These are phyloP conservation scores for Anoura caudifer DNA, from an alignment of 2,113 vertebrate genomes.

Conservation along the genomic window DNA sequence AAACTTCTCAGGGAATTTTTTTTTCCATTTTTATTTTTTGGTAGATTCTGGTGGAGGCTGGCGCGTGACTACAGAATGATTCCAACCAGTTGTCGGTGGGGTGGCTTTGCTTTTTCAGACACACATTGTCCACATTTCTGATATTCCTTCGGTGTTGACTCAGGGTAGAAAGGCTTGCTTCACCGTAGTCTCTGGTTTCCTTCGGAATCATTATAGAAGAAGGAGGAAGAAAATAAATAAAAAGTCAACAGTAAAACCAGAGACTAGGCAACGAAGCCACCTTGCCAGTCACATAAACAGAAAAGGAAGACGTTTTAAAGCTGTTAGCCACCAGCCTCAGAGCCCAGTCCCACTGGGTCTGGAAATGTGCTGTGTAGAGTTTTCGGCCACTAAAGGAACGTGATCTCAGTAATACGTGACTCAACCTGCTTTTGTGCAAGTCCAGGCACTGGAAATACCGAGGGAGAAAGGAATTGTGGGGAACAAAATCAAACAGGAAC, in stretches of 20 bases:
- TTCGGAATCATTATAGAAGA: not conserved
- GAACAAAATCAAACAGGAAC: not conserved
- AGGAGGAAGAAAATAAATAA: too few species aligned
- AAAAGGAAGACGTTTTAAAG: not conserved
- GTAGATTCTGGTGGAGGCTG: not conserved
- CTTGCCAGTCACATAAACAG: not conserved
- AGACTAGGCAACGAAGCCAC: not conserved
- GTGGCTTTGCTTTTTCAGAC: not conserved
- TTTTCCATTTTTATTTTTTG: too few species aligned
- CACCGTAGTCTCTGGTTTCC: not conserved
- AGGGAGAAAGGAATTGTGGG: not conserved
- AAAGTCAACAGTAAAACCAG: not conserved
- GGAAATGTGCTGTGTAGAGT: not conserved
- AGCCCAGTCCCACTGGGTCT: not conserved
- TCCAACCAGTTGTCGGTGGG: not conserved
- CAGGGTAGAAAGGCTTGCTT: not conserved
- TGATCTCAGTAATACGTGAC: not conserved
- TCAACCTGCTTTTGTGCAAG: not conserved
- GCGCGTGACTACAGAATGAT: fast-evolving
- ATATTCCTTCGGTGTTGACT: not conserved
- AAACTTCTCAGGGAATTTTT: not conserved
- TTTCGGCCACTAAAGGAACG: not conserved
- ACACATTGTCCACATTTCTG: not conserved
- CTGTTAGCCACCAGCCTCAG: too few species aligned
- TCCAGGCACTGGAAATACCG: not conserved